Evolutionary conservation across 1,140 invertebrate genomes (phyloP), one percentile per base, ranked within the genome.

Genomic region (Micrasema minimum): DNA sequence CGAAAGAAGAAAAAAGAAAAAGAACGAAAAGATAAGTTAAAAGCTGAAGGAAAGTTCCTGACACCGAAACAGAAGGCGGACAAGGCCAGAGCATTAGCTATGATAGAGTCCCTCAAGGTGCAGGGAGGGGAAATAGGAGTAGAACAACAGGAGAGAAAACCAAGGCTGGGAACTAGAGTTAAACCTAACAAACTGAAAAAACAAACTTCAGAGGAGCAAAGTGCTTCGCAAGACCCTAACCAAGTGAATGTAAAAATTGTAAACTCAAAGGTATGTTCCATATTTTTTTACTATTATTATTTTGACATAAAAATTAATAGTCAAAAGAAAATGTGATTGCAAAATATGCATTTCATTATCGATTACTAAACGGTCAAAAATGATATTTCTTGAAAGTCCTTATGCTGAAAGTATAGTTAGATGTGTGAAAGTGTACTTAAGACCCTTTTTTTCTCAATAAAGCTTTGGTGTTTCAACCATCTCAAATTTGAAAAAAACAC

Each of bases 1-100:
- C 90, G 88, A 72, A 96, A 96, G 79, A 99, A 98, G 79, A 89
- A 94, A 76, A 97, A 96, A 78, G 96, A 98, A 85, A 98, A 98
- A 77, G 96, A 98, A 78, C 89, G 92, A 68, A 96, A 94, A 82
- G 95, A 97, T 79, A 87, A 94, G 78, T 82, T 97, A 38, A 98
- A 98, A 80, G 93, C 93, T 20, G 96, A 99, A 86, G 97, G 97
- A 1, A 98, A 97, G 85, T 83, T 97, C 20, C 81, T 99, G 35
- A 97, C 96, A 4, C 88, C 92, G 0, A 97, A 97, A 82, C 96
- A 99, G 78, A 96, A 94, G 78, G 92, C 94, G 75, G 95, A 96
- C 75, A 88, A 92, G 71, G 92, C 93, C 1, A 86, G 95, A 74
- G 93, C 94, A 1, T 91, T 96, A 80, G 93, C 93, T 41, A 90